Base-by-base conservation (phyloP, 1,140 invertebrate species). In the Brachionus koreanus region DNA sequence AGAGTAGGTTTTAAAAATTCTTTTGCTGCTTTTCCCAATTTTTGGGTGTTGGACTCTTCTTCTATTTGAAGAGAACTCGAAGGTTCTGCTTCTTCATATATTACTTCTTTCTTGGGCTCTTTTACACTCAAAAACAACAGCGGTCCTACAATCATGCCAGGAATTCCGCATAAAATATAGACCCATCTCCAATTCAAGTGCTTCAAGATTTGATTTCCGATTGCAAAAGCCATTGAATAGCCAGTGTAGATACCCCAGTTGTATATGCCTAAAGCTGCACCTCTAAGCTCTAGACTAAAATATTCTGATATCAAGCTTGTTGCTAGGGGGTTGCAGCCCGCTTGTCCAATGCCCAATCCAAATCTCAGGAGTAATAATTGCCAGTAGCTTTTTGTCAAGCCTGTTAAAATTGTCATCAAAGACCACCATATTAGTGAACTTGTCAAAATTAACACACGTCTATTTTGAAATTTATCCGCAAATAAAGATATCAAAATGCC, bases 211-310 rank as follows among this genome's bases (percentile, higher is more conserved):
- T 96, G 96, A 84, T 94, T 92, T 0, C 95, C 95, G 19, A 96
- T 92, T 0, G 94, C 94, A 86, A 95, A 97, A 9, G 94, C 94
- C 63, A 96, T 92, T 49, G 94, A 94, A 84, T 96, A 97, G 10
- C 95, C 95, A 23, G 94, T 93, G 85, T 97, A 97, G 83, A 97
- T 96, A 39, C 95, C 95, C 94, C 94, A 96, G 88, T 96, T 96
- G 89, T 96, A 96, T 76, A 97, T 92, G 0, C 95, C 94, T 90
- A 97, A 92, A 0, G 95, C 95, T 12, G 95, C 88, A 7, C 93
- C 95, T 83, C 94, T 91, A 83, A 94, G 92, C 76, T 93, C 90
- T 86, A 83, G 29, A 82, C 83, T 83, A 84, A 86, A 89, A 69
- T 87, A 89, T 85, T 96, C 94, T 0, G 94, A 93, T 13, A 97